A percentile compares a stretch with the other conserved stretches of the same genome.
These are phyloP conservation scores for Drosophila pseudotakahashii DNA, from an alignment of 2,888 invertebrate genomes.

Conservation along the genomic window DNA sequence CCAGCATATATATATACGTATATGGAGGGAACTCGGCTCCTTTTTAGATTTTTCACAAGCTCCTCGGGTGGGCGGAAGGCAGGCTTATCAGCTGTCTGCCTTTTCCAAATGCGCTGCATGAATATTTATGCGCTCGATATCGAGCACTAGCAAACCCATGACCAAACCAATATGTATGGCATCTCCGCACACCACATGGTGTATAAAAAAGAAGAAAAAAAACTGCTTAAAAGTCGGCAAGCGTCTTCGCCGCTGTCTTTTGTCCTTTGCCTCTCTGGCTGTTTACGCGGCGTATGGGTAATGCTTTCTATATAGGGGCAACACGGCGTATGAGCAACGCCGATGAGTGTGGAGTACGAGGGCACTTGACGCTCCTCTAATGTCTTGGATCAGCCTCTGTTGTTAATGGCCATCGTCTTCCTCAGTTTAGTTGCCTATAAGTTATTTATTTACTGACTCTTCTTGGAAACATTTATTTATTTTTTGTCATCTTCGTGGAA, in stretches of 20 bases:
- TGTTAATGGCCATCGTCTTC: conserved; percentile 58
- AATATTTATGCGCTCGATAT: conserved; percentile 75
- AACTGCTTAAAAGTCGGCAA: conserved; percentile 70
- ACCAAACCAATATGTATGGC: conserved; percentile 21
- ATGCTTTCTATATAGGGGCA: conserved; percentile 42
- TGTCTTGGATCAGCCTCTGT: conserved; percentile 18
- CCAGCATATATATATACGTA: conserved; percentile 2
- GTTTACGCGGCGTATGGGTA: conserved; percentile 66
- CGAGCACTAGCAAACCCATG: conserved; percentile 41
- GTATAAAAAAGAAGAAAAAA: conserved; percentile 32
- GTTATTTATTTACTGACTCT: conserved; percentile 61
- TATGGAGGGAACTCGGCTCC: neutral
- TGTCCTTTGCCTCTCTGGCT: conserved; percentile 30
- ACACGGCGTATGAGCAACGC: conserved; percentile 48
- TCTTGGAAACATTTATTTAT: conserved; percentile 47
- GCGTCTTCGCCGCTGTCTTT: conserved; percentile 34
- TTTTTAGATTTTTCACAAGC: conserved; percentile 27
- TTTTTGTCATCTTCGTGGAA: conserved; percentile 30
- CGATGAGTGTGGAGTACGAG: neutral
- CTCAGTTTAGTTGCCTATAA: conserved; percentile 66
- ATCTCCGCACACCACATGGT: conserved; percentile 52
- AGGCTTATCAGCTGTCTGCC: conserved; percentile 76
- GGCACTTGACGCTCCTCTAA: conserved; percentile 35
- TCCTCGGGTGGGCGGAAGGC: conserved; percentile 10
- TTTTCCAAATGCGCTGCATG: conserved; percentile 63